Percentiles rank a stretch among this genome's conserved stretches.
Conservation (phyloP, 2,888 invertebrate genomes). For the Drepana falcataria region DNA sequence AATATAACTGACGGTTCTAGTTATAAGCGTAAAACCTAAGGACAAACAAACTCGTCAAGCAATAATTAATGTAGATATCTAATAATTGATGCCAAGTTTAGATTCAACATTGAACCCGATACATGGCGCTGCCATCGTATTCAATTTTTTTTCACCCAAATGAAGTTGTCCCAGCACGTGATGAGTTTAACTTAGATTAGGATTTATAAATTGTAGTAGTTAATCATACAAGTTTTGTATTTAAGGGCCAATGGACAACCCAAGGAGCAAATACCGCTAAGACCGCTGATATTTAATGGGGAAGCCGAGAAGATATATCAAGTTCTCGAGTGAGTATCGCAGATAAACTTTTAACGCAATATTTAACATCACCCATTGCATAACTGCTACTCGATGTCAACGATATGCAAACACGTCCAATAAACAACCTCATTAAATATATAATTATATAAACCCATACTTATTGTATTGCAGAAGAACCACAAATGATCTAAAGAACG, state of each 20-base stretch:
- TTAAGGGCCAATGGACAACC: conserved; percentile 69
- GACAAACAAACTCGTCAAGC: too few relatives aligned
- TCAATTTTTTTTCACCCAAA: too few relatives aligned
- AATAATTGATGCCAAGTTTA: too few relatives aligned
- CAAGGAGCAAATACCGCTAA: conserved; percentile 87
- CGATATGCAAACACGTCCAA: conserved; percentile 16
- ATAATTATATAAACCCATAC: conserved; percentile 30
- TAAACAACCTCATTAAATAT: conserved; percentile 11
- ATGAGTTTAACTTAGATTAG: too few relatives aligned
- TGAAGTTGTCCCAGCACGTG: not conserved
- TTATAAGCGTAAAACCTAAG: too few relatives aligned
- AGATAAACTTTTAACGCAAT: conserved; percentile 4
- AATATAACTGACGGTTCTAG: too few relatives aligned
- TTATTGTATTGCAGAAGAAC: conserved; percentile 73
- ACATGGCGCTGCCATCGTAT: too few relatives aligned
- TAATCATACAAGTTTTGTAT: conserved; percentile 3
- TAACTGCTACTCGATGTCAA: conserved; percentile 8
- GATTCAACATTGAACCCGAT: too few relatives aligned
- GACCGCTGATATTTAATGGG: conserved; percentile 84
- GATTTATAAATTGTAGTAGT: not conserved
- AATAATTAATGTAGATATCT: too few relatives aligned
- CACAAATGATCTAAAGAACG: conserved; percentile 76
- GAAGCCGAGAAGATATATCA: conserved; percentile 83
- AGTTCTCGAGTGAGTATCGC: conserved; percentile 83
- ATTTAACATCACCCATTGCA: conserved; percentile 20